These are phyloP conservation scores for Epinephelus lanceolatus DNA, from an alignment of 2,113 vertebrate genomes.

Conservation along the genomic window DNA sequence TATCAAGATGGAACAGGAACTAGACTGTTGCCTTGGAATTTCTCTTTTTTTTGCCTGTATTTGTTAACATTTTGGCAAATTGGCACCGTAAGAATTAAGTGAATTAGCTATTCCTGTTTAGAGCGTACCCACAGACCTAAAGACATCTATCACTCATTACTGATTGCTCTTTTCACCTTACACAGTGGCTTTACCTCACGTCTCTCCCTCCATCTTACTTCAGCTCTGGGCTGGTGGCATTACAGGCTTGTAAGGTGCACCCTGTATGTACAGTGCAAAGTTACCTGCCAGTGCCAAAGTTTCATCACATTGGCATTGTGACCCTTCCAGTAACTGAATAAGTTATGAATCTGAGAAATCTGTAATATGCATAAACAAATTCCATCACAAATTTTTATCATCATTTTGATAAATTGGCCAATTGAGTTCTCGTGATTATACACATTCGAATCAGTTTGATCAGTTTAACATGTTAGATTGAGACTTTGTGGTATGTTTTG, in stretches of 20 bases:
- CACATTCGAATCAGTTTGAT: constrained; percentile 22
- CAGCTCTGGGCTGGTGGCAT: not conserved
- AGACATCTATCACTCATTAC: too few relatives aligned
- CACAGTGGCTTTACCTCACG: not conserved
- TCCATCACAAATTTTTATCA: not conserved
- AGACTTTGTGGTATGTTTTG: not conserved
- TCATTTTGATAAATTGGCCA: not conserved
- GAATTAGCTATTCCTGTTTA: too few relatives aligned
- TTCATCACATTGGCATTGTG: too few relatives aligned
- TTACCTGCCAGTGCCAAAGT: not conserved
- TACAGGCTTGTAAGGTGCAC: not conserved
- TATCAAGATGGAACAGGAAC: too few relatives aligned
- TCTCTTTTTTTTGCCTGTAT: too few relatives aligned
- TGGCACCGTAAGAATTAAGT: too few relatives aligned
- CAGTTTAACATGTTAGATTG: not conserved
- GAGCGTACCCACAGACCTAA: too few relatives aligned
- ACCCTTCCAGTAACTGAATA: not conserved
- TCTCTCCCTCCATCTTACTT: not conserved
- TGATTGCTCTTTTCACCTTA: not conserved
- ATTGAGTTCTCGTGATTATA: constrained; percentile 1
- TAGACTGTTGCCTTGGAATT: too few relatives aligned
- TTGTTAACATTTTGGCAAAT: too few relatives aligned
- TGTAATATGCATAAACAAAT: constrained; percentile 7
- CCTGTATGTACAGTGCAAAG: not conserved
- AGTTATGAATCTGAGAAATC: not conserved